Conservation (phyloP, 2,888 invertebrate species). For the Ellobium chinense region DNA sequence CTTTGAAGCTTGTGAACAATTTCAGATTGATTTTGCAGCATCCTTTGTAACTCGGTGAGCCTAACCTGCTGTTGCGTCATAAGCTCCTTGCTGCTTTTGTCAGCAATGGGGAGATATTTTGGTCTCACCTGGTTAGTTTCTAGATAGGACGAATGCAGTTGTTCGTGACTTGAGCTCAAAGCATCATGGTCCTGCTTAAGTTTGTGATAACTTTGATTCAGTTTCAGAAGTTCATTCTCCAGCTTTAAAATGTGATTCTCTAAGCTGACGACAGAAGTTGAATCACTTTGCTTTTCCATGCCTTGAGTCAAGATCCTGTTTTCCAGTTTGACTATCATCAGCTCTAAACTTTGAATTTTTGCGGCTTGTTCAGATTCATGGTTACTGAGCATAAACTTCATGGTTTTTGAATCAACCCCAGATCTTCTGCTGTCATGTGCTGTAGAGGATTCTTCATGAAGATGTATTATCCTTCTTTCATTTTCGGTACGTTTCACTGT, state of each 20-base stretch:
- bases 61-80: slow-evolving; percentile 63
- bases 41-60: slow-evolving; percentile 59
- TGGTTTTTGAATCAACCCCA: not conserved
- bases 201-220: slow-evolving; percentile 64
- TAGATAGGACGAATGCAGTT: slow-evolving; percentile 60
- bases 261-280: slow-evolving; percentile 59
- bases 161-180: slow-evolving; percentile 58
- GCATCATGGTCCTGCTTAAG: slow-evolving; percentile 62
- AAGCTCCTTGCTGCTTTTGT: slow-evolving; percentile 56
- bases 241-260: slow-evolving; percentile 72
- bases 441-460: too few relatives aligned
- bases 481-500: too few relatives aligned
- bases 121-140: slow-evolving; percentile 5
- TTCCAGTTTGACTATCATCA: slow-evolving; percentile 70
- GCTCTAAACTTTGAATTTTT: slow-evolving; percentile 68
- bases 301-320: slow-evolving; percentile 67
- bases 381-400: slow-evolving; percentile 50
- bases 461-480: too few relatives aligned
- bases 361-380: slow-evolving; percentile 55
- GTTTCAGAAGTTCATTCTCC: slow-evolving; percentile 70
- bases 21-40: slow-evolving; percentile 61
- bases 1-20: slow-evolving; percentile 54
- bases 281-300: slow-evolving; percentile 64
- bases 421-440: not conserved
- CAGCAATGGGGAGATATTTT: slow-evolving; percentile 39